These are phyloP conservation scores for Agapetus fuscipes DNA, from an alignment of 2,888 invertebrate genomes.

Conservation along the genomic window DNA sequence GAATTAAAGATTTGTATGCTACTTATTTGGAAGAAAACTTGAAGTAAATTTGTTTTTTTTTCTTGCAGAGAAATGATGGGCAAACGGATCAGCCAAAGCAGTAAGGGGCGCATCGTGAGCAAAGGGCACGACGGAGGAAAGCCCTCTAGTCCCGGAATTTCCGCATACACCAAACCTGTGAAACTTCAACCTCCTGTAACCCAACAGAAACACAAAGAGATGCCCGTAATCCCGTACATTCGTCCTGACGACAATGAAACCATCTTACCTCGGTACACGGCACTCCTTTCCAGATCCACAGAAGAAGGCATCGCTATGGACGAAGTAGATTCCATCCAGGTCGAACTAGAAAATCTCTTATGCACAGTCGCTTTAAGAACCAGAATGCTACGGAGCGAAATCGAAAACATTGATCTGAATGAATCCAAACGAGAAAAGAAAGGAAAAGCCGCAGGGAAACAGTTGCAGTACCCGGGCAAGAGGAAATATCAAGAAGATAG, in stretches of 20 bases:
- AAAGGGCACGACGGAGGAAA: constrained; percentile 43
- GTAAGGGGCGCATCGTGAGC: constrained; percentile 40
- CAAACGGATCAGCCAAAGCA: constrained; percentile 44
- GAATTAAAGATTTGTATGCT: too few species aligned
- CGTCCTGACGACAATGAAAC: constrained; percentile 59
- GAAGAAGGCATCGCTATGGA: constrained; percentile 79
- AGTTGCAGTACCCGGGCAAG: constrained; percentile 46
- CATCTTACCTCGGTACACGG: constrained; percentile 56
- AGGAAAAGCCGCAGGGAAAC: constrained; percentile 44
- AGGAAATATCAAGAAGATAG: constrained; percentile 48
- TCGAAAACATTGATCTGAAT: constrained; percentile 55
- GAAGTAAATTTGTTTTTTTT: too few species aligned
- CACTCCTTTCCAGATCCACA: constrained; percentile 54
- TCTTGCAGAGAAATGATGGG: constrained; percentile 33
- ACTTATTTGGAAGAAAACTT: too few species aligned
- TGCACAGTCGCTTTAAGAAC: constrained; percentile 74
- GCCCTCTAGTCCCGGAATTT: constrained; percentile 42
- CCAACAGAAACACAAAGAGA: constrained; percentile 36
- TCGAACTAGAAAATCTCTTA: constrained; percentile 77
- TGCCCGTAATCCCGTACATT: constrained; percentile 51
- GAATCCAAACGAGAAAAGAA: constrained; percentile 45
- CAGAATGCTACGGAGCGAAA: constrained; percentile 68
- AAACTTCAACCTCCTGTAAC: constrained; percentile 38
- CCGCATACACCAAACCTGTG: constrained; percentile 40
- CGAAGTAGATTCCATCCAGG: constrained; percentile 77